Base-by-base conservation (phyloP, 2,888 invertebrate species). In the Electrophaes corylata region DNA sequence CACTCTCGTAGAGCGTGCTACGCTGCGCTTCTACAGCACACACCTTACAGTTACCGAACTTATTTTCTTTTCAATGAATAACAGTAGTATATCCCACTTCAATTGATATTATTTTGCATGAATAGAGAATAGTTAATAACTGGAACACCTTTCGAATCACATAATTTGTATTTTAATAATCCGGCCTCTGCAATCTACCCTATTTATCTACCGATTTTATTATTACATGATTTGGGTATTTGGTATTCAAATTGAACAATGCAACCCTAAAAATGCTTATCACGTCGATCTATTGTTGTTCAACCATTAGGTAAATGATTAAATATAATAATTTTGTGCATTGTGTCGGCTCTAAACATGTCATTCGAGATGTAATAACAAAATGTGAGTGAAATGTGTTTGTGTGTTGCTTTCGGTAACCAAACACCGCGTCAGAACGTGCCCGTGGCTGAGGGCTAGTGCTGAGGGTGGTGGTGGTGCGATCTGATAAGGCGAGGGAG, bases 281-380 rank as follows among this genome's bases (percentile, higher is more conserved):
- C 73, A 67, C 70, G 73, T 62, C 54, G 54, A 64, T 59, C 69
- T 63, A 65, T 69, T 70, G 74, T 69, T 59, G 61, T 53, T 39
- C 40, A 37, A 47, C 65, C 69, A 73, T 77, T 79, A 79, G 75
- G 75, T 81, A 78, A 80, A 80, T 78, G 70, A 73, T 63, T 66
- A 75, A 79, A 78, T 76, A 75, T 71, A 75, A 77, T 81, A 75
- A 78, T 81, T 70, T 62, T 65, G 71, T 67, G 62, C 48, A 70
- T 73, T 73, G 75, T 75, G 64, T 63, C 56, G 52, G 60, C 51
- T 71, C 68, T 68, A 70, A 68, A 68, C 70, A 58, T 70, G 76
- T 62, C 71, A 69, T 54, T 49, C 37, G 65, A 65, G 65, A 69
- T 60, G 62, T 60, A 59, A 67, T 70, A 64, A 60, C 61, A 63